Conservation (phyloP, 2,113 vertebrate species). For the Helogale parvula region DNA sequence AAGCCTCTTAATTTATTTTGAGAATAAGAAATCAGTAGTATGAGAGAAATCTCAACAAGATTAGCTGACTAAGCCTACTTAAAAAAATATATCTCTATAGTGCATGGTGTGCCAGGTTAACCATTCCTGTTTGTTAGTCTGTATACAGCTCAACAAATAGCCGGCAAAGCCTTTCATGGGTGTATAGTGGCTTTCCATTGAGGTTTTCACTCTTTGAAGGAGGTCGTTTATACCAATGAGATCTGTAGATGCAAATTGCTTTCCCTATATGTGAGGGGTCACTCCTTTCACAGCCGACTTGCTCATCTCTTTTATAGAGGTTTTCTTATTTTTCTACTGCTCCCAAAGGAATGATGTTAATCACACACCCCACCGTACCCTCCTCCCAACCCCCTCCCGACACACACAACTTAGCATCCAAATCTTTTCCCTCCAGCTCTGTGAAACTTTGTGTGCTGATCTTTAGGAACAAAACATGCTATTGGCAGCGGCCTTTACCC, state of each 20-base stretch:
- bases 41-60: conserved; percentile 81
- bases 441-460: conserved; percentile 72
- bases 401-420: conserved; percentile 56
- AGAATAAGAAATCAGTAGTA: conserved; percentile 81
- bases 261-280: conserved; percentile 68
- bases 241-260: conserved; percentile 76
- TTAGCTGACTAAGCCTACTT: conserved; percentile 83
- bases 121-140: conserved; percentile 77
- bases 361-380: background rate
- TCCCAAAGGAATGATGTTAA: conserved; percentile 69
- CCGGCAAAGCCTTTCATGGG: conserved; percentile 69
- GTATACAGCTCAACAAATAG: conserved; percentile 75
- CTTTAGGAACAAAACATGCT: conserved; percentile 70
- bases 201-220: conserved; percentile 77
- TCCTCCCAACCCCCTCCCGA: background rate
- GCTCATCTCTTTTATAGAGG: conserved; percentile 74
- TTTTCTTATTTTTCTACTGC: conserved; percentile 75
- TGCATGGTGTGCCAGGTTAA: conserved; percentile 78
- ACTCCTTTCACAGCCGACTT: conserved; percentile 72
- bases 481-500: conserved; percentile 52
- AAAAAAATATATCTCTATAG: conserved; percentile 74
- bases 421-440: conserved; percentile 62
- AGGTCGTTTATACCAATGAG: conserved; percentile 73
- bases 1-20: conserved; percentile 82
- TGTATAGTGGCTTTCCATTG: conserved; percentile 76